Conservation (phyloP, 2,113 vertebrate genomes). For the Pterocles burchelli region DNA sequence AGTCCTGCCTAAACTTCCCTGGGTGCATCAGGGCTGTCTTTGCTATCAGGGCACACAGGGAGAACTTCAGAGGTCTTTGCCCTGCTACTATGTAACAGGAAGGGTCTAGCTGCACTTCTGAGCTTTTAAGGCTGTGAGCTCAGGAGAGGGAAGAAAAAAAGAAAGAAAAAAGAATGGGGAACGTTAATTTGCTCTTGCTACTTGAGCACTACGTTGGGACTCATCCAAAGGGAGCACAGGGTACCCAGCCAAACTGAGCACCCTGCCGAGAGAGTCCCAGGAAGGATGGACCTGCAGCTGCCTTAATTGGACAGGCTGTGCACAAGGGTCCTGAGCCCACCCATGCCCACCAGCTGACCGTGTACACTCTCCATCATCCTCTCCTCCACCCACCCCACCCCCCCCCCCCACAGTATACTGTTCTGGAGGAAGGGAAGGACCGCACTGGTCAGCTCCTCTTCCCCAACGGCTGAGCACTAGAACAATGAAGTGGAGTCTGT, state of each 20-base stretch:
- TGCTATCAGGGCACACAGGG: not conserved
- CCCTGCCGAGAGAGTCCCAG: fast-evolving
- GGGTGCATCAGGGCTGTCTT: not conserved
- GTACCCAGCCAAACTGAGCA: not conserved
- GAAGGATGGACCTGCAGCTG: not conserved
- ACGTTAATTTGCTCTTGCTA: not conserved
- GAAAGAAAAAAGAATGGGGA: not conserved
- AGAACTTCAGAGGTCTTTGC: not conserved
- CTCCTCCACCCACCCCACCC: not conserved
- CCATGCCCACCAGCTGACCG: not conserved
- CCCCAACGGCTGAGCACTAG: not conserved
- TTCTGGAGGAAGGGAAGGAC: not conserved
- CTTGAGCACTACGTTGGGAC: not conserved
- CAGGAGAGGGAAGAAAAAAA: not conserved
- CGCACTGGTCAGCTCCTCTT: not conserved
- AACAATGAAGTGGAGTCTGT: not conserved
- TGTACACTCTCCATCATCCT: no score
- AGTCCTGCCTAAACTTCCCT: not conserved
- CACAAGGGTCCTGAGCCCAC: not conserved
- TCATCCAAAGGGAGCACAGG: fast-evolving
- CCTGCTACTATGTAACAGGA: fast-evolving
- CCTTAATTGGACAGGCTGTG: not conserved
- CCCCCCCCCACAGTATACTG: not conserved
- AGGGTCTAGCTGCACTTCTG: not conserved
- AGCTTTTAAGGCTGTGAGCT: not conserved